Conservation (phyloP, 2,113 vertebrate species). For the Spilogale gracilis region DNA sequence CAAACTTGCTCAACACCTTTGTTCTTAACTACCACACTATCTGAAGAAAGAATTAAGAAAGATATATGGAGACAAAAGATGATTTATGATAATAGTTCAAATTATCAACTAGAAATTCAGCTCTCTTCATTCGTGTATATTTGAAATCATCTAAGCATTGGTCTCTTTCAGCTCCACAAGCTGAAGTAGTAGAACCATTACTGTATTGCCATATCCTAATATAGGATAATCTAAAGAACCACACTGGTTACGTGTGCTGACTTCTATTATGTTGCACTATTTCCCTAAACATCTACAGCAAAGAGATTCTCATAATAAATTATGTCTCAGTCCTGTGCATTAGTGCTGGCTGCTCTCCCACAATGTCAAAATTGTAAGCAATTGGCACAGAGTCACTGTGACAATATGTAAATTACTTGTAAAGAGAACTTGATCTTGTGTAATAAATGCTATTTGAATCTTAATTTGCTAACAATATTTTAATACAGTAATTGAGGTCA, state of each 20-base stretch:
- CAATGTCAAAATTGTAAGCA: slow-evolving; percentile 82
- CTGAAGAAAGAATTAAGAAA: not conserved
- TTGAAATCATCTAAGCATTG: not conserved
- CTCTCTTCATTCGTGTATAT: not conserved
- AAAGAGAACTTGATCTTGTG: slow-evolving; percentile 83
- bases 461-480: slow-evolving; percentile 90
- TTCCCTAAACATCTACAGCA: slow-evolving; percentile 56
- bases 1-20: not conserved
- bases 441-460: slow-evolving; percentile 87
- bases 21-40: not conserved
- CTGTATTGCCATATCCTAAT: not conserved
- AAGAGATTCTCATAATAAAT: slow-evolving; percentile 76
- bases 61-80: not conserved
- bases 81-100: not conserved
- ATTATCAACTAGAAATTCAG: not conserved
- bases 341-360: slow-evolving; percentile 81
- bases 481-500: slow-evolving; percentile 89
- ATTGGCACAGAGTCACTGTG: slow-evolving; percentile 80
- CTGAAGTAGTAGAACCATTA: not conserved
- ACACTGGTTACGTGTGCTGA: not conserved
- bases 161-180: not conserved
- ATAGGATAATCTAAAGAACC: slow-evolving; percentile 1
- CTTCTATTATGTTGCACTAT: not conserved
- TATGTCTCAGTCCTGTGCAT: slow-evolving; percentile 62
- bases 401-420: slow-evolving; percentile 87